Base-by-base conservation (phyloP, 2,797 vertebrate genomes). In the Manis javanica region DNA sequence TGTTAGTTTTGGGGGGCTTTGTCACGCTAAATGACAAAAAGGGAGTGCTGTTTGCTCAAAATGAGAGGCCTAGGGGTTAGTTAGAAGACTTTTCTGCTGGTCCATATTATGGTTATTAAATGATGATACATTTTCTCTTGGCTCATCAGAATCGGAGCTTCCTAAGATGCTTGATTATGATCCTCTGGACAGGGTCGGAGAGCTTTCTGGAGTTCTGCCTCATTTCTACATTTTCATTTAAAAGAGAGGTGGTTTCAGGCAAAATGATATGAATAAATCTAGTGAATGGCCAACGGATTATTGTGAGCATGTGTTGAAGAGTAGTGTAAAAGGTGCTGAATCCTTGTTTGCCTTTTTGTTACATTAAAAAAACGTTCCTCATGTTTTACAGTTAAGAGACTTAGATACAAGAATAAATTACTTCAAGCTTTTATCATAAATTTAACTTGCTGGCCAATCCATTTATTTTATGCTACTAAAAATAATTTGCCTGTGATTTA, bases 401-500 rank as follows among this genome's bases (percentile, higher is more conserved):
- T 55, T 55, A 53, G 13, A 69, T 68, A 49, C 74, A 90, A 82
- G 68, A 87, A 24, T 53, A 8, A 82, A 75, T 94, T 87, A 49
- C 46, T 87, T 93, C 24, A 39, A 39, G 53, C 39, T 82, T 87
- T 95, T 77, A 10, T 87, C 37, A n/a, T 91, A 77, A 18, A 82
- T 96, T 93, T 96, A 68, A 79, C 92, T 90, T 96, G 53, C 53
- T 88, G 68, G 87, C 23, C 46, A 82, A n/a, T 18, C 63, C 68
- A 19, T 72, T 39, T 89, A 63, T 87, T 75, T 96, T 63, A 63
- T 85, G 53, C 77, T 88, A 89, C 64, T 68, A 75, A 96, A 94
- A 95, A 84, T 88, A 88, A 95, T 81, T 91, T 72, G 59, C 51
- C 71, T 90, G 7, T 87, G 34, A 91, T 93, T 95, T 90, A 93